Evolutionary conservation across 2,113 vertebrate species (phyloP), one percentile per base, ranked within the genome.

Genomic region (Microcebus jonahi): DNA sequence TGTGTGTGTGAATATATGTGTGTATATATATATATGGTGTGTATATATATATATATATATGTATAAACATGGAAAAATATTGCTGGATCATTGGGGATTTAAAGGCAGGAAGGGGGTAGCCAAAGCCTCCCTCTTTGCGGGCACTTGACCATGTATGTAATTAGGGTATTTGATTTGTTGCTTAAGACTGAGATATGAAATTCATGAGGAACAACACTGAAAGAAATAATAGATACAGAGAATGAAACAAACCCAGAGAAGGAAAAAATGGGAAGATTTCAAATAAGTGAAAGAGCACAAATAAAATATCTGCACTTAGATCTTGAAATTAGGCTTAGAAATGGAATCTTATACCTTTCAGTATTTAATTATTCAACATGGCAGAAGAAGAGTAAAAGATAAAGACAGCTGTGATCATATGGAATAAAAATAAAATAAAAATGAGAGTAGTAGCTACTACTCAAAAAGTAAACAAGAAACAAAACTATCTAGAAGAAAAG

Each of bases 171-270:
- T 20, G 18, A 7, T 36, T 36, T 53, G 11, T 39, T 23, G 25
- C 82, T 93, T 50, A 91, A 79, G 36, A 55, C 27, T 83, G 36
- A 95, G 20, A 57, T 87, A 59, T 9, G 29, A 34, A 93, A 80
- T 76, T 75, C n/a, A 80, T 11, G 25, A 21, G 13, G 59, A 88
- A 81, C 6, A 73, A 55, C 12, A 39, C 0, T 67, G 71, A 95
- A 80, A 86, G 12, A 27, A 94, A 25, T 76, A 89, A 73, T 8
- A 96, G 48, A 80, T 15, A 61, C 1, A 94, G 45, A 91, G 88
- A 96, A 76, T 34, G 20, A 90, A 95, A 85, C 57, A 93, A 91
- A 59, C 8, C 10, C 59, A 88, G 90, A 81, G 29, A 71, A 90
- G 36, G 27, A 36, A 88, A 81, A 82, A 55, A 50, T 42, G 6